Evolutionary conservation across 37 sponge, comb jelly and placozoan genomes (phyloP).

Genomic region (Chondrosia reniformis): DNA sequence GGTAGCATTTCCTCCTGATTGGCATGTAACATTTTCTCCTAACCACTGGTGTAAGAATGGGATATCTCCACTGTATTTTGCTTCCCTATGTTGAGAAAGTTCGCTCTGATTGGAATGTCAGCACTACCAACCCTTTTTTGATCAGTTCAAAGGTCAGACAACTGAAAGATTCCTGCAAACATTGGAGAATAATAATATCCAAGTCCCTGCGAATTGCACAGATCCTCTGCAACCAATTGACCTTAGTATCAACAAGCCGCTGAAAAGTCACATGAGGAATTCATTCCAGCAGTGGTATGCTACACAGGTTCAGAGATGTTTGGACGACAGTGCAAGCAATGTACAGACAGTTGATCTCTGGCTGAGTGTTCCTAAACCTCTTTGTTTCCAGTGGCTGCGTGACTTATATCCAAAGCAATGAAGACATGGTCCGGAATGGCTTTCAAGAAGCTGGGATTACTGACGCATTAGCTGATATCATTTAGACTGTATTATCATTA

Average conservation of each 20-base stretch:
- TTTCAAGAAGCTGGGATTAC: slow-evolving; percentile 5
- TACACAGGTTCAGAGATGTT: background rate
- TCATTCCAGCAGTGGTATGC: slow-evolving; percentile 22
- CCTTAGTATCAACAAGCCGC: slow-evolving; percentile 24
- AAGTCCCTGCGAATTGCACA: slow-evolving; percentile 38
- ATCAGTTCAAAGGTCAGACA: slow-evolving; percentile 29
- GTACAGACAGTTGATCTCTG: background rate
- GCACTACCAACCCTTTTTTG: slow-evolving; percentile 11
- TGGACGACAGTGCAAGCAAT: background rate
- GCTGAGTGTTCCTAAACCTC: background rate
- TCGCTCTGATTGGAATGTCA: background rate
- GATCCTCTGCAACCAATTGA: slow-evolving; percentile 43
- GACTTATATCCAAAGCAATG: background rate
- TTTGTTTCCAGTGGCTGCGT: background rate
- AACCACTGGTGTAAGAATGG: slow-evolving; percentile 35
- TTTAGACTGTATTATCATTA: slow-evolving; percentile 5
- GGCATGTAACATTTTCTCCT: slow-evolving; percentile 10
- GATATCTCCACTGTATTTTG: background rate
- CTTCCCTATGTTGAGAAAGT: slow-evolving; percentile 9
- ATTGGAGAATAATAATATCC: slow-evolving; percentile 16
- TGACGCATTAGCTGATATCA: background rate
- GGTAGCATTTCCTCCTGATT: slow-evolving; percentile 1
- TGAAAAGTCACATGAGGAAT: background rate
- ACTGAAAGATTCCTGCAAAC: background rate
- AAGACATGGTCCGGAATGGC: background rate